phyloP scores from a whole-genome alignment of 2,797 vertebrate species.

The Sylvilagus floridanus region DNA sequence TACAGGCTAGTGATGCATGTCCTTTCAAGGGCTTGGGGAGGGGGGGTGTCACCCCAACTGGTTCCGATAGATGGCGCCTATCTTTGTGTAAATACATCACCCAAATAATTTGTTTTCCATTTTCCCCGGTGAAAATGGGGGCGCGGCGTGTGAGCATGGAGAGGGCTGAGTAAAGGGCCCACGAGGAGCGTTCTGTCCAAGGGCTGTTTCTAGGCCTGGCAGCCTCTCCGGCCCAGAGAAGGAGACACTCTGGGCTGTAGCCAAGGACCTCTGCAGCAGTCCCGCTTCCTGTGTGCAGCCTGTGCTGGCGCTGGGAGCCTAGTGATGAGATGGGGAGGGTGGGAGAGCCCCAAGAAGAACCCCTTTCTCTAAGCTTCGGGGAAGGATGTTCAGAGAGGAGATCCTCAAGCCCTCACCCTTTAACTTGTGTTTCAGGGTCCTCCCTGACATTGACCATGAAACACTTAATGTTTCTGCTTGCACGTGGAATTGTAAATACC shows the following conservation, averaged over 20 bases:
- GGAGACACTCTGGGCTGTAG: neutral
- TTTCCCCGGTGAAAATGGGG: constrained; percentile 6
- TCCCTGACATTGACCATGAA: neutral
- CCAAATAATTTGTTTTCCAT: constrained; percentile 71
- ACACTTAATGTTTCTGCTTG: constrained; percentile 22
- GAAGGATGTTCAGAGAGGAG: neutral
- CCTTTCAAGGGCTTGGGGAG: neutral
- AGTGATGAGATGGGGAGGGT: neutral
- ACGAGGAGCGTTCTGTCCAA: constrained; percentile 67
- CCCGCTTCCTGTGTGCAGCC: neutral
- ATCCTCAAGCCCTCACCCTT: neutral
- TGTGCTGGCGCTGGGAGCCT: neutral
- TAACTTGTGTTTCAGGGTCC: neutral
- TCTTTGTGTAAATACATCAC: constrained; percentile 71
- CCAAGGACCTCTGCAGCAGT: neutral
- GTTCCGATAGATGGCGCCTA: constrained; percentile 85
- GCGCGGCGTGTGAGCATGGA: neutral
- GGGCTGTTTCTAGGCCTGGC: constrained; percentile 43
- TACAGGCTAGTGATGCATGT: constrained; percentile 25
- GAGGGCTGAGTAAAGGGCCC: constrained; percentile 39
- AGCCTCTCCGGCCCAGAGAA: neutral
- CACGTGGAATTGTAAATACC: neutral
- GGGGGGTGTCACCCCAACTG: constrained; percentile 42
- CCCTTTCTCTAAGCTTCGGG: neutral
- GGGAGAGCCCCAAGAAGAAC: neutral